Evolutionary conservation across 2,888 invertebrate genomes (phyloP).

Genomic region (Caenorhabditis drosophilae): DNA sequence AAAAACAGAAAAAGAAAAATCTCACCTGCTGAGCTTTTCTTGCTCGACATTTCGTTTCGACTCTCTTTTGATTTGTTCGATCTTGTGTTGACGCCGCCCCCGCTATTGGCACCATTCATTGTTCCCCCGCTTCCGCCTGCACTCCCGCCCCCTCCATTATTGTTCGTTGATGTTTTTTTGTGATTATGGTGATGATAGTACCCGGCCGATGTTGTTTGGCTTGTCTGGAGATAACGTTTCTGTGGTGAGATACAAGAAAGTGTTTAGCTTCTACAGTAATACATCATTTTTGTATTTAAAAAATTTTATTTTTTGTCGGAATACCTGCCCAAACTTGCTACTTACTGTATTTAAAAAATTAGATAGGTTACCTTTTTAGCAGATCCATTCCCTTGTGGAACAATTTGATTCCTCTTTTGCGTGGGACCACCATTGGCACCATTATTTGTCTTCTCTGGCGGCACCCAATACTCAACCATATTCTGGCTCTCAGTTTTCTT

Average conservation of each 20-base stretch:
- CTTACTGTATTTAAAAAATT: no score
- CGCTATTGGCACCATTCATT: slow-evolving; percentile 38
- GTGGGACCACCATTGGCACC: background rate
- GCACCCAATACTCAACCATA: slow-evolving; percentile 46
- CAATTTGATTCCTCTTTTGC: background rate
- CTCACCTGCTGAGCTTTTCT: slow-evolving; percentile 35
- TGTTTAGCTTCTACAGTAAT: no score
- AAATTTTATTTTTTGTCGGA: no score
- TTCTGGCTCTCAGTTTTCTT: slow-evolving; percentile 35
- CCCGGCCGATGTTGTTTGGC: slow-evolving; percentile 23
- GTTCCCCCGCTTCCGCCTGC: slow-evolving; percentile 5
- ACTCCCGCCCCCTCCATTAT: no score
- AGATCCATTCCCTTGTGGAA: background rate
- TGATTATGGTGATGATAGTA: background rate
- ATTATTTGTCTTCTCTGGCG: slow-evolving; percentile 39
- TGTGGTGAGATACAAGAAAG: no score
- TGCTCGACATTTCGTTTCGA: slow-evolving; percentile 19
- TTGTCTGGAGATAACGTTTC: slow-evolving; percentile 9
- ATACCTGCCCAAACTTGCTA: no score
- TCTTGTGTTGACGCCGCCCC: no score
- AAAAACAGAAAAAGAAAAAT: background rate
- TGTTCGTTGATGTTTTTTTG: background rate
- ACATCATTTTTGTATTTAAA: no score
- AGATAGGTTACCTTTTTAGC: background rate
- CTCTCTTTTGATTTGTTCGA: slow-evolving; percentile 46